phyloP scores from a whole-genome alignment of 2,113 vertebrate species.

The Aldabrachelys gigantea region DNA sequence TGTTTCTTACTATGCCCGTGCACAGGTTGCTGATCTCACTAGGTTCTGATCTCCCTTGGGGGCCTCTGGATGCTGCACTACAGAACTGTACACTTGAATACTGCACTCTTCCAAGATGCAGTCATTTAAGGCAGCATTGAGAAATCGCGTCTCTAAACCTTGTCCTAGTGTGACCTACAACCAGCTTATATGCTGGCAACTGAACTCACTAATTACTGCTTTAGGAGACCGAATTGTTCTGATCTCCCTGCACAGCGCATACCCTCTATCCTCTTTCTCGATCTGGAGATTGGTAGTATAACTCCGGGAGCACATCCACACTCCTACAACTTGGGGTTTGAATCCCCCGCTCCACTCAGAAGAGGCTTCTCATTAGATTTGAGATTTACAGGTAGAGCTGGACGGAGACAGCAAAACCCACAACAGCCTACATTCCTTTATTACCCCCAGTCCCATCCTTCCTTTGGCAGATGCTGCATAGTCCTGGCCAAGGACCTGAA shows the following conservation, averaged over 20 bases:
- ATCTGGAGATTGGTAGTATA: background rate
- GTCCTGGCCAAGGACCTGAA: background rate
- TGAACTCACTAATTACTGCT: background rate
- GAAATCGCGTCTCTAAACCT: background rate
- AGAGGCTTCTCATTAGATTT: background rate
- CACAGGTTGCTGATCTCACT: background rate
- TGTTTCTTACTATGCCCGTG: background rate
- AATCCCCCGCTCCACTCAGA: background rate
- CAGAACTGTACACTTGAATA: background rate
- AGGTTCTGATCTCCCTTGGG: background rate
- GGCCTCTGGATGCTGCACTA: background rate
- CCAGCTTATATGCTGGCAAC: background rate
- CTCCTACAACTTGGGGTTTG: background rate
- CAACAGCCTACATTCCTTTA: background rate
- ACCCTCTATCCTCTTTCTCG: background rate
- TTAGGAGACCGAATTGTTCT: background rate
- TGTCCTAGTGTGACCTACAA: background rate
- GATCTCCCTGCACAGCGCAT: background rate
- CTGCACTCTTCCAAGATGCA: background rate
- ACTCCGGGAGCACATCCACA: background rate
- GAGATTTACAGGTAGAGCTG: background rate
- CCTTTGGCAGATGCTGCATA: background rate
- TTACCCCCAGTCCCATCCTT: background rate
- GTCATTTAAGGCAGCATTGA: background rate
- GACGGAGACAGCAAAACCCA: background rate